Evolutionary conservation across 2,888 invertebrate genomes (phyloP), one percentile per base, ranked within the genome.

Genomic region (Cryptocheilus praepositus): DNA sequence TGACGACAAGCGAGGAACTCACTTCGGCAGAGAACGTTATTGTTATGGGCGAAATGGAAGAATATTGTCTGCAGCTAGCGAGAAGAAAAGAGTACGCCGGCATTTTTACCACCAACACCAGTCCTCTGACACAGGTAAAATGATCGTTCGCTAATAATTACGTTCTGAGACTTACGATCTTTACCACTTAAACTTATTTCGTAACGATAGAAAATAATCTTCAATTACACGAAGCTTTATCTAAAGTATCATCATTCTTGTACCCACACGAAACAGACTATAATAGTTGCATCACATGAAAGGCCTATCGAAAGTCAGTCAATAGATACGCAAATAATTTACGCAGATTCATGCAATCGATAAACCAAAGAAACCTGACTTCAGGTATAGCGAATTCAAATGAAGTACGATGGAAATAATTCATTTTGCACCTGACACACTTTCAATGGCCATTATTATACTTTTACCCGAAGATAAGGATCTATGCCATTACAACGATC

Each of bases 31-130:
- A 96, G 83, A 96, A 96, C 84, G 94, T 96, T 5, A 91, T 93
- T 7, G 92, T 95, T 7, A 95, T 96, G 89, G 91, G 93, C 70
- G 93, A 93, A 66, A 92, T 96, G 91, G 96, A 96, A 88, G 91
- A 92, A 66, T 94, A 95, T 77, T 94, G 94, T 3, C 88, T 95
- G 73, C 89, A 90, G 54, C 79, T 95, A 11, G 95, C 95, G 0
- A 91, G 90, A 65, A 89, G 90, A 1, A 91, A 92, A 62, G 89
- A 92, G 7, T 96, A 94, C 86, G 89, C 89, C 0, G 96, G 95
- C 0, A 93, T 96, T 25, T 93, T 96, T 76, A 96, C 96, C 1
- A 96, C 96, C 2, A 96, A 96, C 85, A 96, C 96, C 22, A 96
- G 94, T 82, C 95, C 96, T 0, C 90, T 96, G n/a, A 96, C 96